phyloP scores from a whole-genome alignment of 1,140 invertebrate species.

The Nasonia giraulti region DNA sequence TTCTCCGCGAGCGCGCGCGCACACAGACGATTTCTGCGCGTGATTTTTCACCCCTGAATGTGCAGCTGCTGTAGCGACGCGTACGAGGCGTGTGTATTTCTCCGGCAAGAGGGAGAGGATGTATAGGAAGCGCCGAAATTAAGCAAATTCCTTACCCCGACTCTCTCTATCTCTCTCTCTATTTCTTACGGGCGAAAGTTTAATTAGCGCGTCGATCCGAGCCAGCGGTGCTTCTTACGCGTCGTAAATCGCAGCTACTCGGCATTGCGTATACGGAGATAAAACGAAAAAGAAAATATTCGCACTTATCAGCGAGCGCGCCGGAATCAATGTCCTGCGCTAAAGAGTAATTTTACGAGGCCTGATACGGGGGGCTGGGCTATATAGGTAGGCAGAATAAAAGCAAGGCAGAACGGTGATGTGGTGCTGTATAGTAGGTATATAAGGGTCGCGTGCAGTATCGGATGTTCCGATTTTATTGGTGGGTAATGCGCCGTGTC shows the following conservation, averaged over 20 bases:
- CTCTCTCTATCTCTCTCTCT: background rate
- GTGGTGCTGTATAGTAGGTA: background rate
- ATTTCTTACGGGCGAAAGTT: background rate
- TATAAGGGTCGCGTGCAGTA: background rate
- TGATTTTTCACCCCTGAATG: background rate
- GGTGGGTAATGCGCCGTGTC: slow-evolving; percentile 39
- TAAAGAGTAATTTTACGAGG: slow-evolving; percentile 17
- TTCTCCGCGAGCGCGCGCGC: background rate
- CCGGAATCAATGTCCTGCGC: background rate
- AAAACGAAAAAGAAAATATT: background rate
- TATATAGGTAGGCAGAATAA: background rate
- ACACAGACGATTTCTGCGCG: background rate
- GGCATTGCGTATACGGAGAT: too few species aligned
- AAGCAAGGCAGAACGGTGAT: background rate
- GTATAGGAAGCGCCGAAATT: background rate
- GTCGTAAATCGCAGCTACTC: too few species aligned
- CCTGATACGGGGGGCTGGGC: background rate
- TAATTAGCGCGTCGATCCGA: slow-evolving; percentile 10
- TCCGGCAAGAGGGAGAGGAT: background rate
- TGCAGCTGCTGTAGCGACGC: too few species aligned
- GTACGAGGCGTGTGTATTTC: background rate
- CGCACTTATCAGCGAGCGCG: background rate
- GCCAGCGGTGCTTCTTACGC: background rate
- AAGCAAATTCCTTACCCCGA: background rate
- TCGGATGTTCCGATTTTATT: slow-evolving; percentile 42